These are phyloP conservation scores for Campopleginae sp. DNA, from an alignment of 2,888 invertebrate genomes.

Conservation along the genomic window DNA sequence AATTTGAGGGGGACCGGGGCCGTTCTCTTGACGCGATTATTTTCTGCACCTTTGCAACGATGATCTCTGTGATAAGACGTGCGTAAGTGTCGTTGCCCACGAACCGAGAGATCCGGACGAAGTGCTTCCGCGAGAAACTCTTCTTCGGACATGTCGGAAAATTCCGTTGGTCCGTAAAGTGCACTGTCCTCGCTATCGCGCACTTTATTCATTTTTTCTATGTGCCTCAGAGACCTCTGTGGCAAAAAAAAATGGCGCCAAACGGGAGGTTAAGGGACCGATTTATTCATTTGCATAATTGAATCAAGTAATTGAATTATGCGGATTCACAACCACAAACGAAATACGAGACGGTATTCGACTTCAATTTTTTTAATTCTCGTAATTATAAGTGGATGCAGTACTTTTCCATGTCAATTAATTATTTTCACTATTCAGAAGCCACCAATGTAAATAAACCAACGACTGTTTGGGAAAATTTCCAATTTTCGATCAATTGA, in stretches of 20 bases:
- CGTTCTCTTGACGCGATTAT: conserved; percentile 72
- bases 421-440: no score
- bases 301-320: conserved; percentile 23
- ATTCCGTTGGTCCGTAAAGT: conserved; percentile 87
- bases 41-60: conserved; percentile 28
- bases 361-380: not conserved
- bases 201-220: conserved; percentile 84
- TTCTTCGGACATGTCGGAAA: conserved; percentile 86
- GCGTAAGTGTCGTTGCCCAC: conserved; percentile 74
- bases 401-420: no score
- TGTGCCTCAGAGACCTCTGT: conserved; percentile 85
- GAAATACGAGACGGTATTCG: not conserved
- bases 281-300: conserved; percentile 30
- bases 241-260: conserved; percentile 52
- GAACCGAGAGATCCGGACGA: conserved; percentile 76
- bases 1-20: conserved; percentile 76
- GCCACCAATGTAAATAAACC: no score
- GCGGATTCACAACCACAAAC: not conserved
- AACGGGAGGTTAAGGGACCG: not conserved
- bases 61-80: conserved; percentile 75
- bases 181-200: conserved; percentile 84
- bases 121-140: conserved; percentile 85
- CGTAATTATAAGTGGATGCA: no score
- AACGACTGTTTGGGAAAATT: no score
- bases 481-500: no score